Evolutionary conservation across 2,797 vertebrate genomes (phyloP).

Genomic region (Protonibea diacanthus): DNA sequence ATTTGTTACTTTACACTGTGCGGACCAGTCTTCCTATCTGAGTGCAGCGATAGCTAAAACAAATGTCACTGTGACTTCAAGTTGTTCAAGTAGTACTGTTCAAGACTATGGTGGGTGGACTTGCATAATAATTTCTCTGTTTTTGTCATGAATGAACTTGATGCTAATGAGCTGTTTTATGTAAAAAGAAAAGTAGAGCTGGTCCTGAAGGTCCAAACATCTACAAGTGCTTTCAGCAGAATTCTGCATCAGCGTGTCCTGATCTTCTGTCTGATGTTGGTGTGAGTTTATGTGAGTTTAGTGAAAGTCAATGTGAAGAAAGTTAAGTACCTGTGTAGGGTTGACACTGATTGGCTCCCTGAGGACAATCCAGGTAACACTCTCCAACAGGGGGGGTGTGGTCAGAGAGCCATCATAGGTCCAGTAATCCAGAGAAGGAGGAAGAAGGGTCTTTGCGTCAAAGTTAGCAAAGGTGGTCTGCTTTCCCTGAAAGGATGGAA

Average conservation of each 20-base stretch:
- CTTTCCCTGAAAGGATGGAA: conserved; percentile 73
- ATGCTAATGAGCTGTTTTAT: no score
- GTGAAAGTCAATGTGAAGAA: no score
- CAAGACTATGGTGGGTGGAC: no score
- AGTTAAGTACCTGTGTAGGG: conserved; percentile 87
- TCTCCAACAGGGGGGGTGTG: conserved; percentile 94
- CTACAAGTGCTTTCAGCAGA: no score
- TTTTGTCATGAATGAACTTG: no score
- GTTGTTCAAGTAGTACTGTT: not conserved
- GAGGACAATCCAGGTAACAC: conserved; percentile 95
- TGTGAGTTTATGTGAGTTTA: not conserved
- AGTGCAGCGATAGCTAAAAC: not conserved
- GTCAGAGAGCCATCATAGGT: conserved; percentile 97
- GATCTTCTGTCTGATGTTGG: not conserved
- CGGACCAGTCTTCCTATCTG: no score
- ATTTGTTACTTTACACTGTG: not conserved
- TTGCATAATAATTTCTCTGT: no score
- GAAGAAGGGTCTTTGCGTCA: conserved; percentile 90
- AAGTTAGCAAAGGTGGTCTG: conserved; percentile 90
- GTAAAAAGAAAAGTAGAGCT: no score
- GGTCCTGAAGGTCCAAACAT: no score
- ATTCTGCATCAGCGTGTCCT: not conserved
- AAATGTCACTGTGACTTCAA: not conserved
- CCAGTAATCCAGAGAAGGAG: conserved; percentile 91
- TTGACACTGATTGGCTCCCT: conserved; percentile 92